Evolutionary conservation across 1,140 invertebrate species (phyloP).

Genomic region (Plectrocnemia conspersa): DNA sequence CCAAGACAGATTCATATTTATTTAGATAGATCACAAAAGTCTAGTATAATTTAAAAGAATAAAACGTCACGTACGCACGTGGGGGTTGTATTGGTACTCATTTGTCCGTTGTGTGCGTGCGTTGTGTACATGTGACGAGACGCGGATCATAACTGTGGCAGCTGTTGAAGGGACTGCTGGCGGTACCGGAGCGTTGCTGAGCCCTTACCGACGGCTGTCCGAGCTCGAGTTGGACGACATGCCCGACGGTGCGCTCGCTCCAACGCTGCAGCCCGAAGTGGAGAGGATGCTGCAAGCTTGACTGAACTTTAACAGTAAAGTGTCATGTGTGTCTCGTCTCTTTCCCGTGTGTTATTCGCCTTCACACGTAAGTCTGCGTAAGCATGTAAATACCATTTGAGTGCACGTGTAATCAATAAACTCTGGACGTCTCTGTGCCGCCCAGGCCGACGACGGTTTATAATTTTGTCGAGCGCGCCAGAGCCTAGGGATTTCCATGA

Average conservation of each 20-base stretch:
- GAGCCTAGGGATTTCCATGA: background rate
- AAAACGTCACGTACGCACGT: too few species aligned
- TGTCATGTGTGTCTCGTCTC: conserved; percentile 33
- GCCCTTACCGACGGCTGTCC: conserved; percentile 47
- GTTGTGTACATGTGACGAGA: conserved; percentile 24
- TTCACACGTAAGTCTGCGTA: conserved; percentile 21
- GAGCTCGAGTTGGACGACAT: conserved; percentile 40
- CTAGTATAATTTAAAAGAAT: too few species aligned
- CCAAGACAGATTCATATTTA: too few species aligned
- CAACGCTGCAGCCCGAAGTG: conserved; percentile 17
- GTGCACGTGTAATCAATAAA: conserved; percentile 12
- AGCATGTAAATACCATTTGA: conserved; percentile 15
- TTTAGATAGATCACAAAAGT: too few species aligned
- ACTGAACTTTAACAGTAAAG: conserved; percentile 31
- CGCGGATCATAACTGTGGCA: conserved; percentile 19
- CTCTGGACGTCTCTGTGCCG: background rate
- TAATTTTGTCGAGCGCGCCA: background rate
- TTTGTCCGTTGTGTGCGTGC: conserved; percentile 12
- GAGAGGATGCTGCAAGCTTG: conserved; percentile 34
- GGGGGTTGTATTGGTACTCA: too few species aligned
- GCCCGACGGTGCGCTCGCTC: conserved; percentile 6
- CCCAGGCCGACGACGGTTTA: background rate
- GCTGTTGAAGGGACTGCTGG: conserved; percentile 34
- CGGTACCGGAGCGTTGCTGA: conserved; percentile 42
- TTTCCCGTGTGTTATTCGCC: conserved; percentile 25